Base-by-base conservation (phyloP, 2,113 vertebrate genomes). In the Semnornis frantzii region DNA sequence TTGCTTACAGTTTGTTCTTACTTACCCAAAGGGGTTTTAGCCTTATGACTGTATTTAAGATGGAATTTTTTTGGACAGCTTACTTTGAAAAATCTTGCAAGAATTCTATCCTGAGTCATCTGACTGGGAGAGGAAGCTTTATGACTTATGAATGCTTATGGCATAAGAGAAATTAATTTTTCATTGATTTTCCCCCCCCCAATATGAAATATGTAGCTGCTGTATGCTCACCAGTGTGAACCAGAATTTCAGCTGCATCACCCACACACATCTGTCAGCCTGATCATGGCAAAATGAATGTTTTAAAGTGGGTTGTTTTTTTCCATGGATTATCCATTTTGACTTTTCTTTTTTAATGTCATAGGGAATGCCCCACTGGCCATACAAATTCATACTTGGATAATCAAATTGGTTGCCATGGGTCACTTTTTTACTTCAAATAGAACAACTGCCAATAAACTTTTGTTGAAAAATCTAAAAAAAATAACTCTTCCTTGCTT, bases 261-360 rank as follows among this genome's bases (percentile, higher is more conserved):
- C 87, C 87, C 60, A 62, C 82, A 82, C 52, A 15, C 42, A 70
- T 77, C 87, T 96, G 82, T 87, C 87, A 91, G 57, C 74, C 52
- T 59, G 46, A 87, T 66, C 44, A 15, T 3, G 1, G 54, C 69
- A 90, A 77, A 96, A 71, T 80, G 81, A 96, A 83, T 96, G 83
- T 71, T 95, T 91, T 83, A 3, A 66, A 89, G 33, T 81, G 37
- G 16, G 16, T 46, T 46, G 44, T 46, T 46, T 90, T 31, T 31
- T 80, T 91, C 48, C 4, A 0, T 52, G 31, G 28, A 28, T 91
- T 75, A 70, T 64, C 31, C 18, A 27, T 15, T 74, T 80, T 66
- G 44, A 46, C 25, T 79, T 85, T 70, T 63, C 21, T 55, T 92
- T 92, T 90, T 37, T 60, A 48, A 68, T 3, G 3, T 73, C 59